phyloP scores from a whole-genome alignment of 1,140 invertebrate genomes.

The Proales similis region DNA sequence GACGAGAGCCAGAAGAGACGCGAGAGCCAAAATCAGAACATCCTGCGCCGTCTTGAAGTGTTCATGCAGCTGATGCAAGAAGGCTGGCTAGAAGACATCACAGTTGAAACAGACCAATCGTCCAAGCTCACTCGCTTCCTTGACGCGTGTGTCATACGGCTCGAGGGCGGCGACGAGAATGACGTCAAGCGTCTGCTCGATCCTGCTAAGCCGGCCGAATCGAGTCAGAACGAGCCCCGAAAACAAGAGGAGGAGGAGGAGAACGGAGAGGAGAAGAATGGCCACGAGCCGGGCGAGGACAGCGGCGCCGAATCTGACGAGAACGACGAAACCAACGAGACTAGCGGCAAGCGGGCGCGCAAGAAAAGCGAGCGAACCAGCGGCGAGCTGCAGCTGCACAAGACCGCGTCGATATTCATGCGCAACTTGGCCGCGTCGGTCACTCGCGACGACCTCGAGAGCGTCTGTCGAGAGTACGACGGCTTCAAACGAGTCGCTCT shows the following conservation, averaged over 20 bases:
- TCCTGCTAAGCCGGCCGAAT: neutral
- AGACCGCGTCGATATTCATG: slow-evolving; percentile 92
- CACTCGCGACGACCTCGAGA: slow-evolving; percentile 90
- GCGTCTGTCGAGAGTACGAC: slow-evolving; percentile 55
- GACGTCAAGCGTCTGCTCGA: slow-evolving; percentile 63
- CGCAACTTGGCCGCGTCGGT: slow-evolving; percentile 88
- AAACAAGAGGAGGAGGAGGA: neutral
- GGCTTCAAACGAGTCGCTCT: slow-evolving; percentile 92
- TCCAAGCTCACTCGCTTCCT: slow-evolving; percentile 77
- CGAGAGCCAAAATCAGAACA: slow-evolving; percentile 71
- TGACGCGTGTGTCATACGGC: slow-evolving; percentile 83
- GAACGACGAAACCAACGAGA: neutral
- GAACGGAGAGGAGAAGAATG: neutral
- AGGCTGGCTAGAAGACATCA: slow-evolving; percentile 66
- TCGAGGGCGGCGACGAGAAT: slow-evolving; percentile 92
- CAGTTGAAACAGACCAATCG: slow-evolving; percentile 77
- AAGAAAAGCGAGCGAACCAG: slow-evolving; percentile 17
- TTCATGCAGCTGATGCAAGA: slow-evolving; percentile 75
- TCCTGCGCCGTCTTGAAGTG: slow-evolving; percentile 80
- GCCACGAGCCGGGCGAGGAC: neutral
- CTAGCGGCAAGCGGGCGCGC: neutral
- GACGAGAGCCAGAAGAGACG: slow-evolving; percentile 63
- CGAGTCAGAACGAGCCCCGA: neutral
- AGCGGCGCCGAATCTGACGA: slow-evolving; percentile 1
- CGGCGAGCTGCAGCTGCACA: slow-evolving; percentile 60